Conservation (phyloP, 2,797 vertebrate species). For the Selene dorsalis region DNA sequence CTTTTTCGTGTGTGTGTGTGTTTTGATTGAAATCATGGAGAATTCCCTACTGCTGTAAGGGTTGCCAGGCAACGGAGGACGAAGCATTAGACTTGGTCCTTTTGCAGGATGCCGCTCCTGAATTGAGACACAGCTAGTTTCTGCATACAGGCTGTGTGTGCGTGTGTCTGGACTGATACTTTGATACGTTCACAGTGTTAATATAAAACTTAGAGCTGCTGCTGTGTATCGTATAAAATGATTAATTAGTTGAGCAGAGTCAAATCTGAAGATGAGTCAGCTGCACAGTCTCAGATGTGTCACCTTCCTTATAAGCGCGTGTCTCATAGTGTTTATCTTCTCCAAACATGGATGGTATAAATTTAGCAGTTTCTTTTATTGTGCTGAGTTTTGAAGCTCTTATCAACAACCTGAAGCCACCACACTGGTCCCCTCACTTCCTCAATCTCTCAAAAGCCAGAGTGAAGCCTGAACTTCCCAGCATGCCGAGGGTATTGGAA, state of each 20-base stretch:
- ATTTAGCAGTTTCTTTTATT: background rate
- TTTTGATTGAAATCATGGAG: too few relatives aligned
- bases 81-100: too few relatives aligned
- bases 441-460: conserved; percentile 28
- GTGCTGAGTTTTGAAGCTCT: conserved; percentile 14
- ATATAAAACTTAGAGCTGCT: too few relatives aligned
- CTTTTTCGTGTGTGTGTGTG: too few relatives aligned
- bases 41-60: too few relatives aligned
- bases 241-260: background rate
- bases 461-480: conserved; percentile 41
- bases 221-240: too few relatives aligned
- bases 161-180: too few relatives aligned
- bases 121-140: too few relatives aligned
- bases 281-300: background rate
- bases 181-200: too few relatives aligned
- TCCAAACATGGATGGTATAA: background rate
- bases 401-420: conserved; percentile 14
- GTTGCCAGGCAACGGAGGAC: too few relatives aligned
- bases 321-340: background rate
- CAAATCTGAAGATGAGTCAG: background rate
- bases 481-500: conserved; percentile 37
- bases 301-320: background rate
- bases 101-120: too few relatives aligned
- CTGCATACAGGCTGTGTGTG: too few relatives aligned
- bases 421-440: conserved; percentile 5